A percentile compares a stretch with the other conserved stretches of the same genome.
These are phyloP conservation scores for Novumbra hubbsi DNA, from an alignment of 2,797 vertebrate species.

Conservation along the genomic window DNA sequence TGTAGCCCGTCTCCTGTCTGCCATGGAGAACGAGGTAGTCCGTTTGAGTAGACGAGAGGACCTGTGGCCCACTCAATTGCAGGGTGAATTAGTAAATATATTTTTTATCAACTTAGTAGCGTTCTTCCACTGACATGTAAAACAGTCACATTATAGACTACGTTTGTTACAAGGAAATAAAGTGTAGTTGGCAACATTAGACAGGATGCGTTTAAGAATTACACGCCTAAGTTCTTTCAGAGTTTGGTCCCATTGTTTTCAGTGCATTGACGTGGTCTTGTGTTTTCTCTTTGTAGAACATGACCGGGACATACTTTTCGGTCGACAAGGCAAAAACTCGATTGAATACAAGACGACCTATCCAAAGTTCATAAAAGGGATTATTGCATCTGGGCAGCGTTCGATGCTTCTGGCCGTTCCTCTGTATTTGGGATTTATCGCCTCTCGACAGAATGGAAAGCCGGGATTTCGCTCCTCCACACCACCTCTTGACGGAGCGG, in stretches of 20 bases:
- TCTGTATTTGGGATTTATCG: constrained; percentile 77
- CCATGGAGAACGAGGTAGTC: background rate
- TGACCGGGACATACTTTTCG: constrained; percentile 72
- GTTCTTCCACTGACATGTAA: constrained; percentile 9
- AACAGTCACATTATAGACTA: background rate
- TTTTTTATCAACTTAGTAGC: constrained; percentile 7
- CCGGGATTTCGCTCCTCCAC: constrained; percentile 92
- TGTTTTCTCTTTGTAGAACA: constrained; percentile 71
- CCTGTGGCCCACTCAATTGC: background rate
- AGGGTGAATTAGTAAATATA: background rate
- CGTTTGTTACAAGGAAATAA: background rate
- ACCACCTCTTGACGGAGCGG: constrained; percentile 89
- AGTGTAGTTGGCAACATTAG: background rate
- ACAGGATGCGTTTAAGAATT: background rate
- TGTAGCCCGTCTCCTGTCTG: constrained; percentile 1
- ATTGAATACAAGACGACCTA: constrained; percentile 67
- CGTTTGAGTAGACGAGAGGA: background rate
- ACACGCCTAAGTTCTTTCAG: background rate
- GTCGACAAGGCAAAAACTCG: constrained; percentile 66
- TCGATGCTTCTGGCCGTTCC: constrained; percentile 68
- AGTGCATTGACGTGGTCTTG: constrained; percentile 60
- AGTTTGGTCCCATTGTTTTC: constrained; percentile 57
- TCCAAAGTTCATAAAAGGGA: constrained; percentile 77
- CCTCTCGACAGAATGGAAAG: constrained; percentile 86
- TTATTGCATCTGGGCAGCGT: constrained; percentile 74